Percentiles rank a stretch among this genome's conserved stretches.
phyloP scores from a whole-genome alignment of 1,140 invertebrate genomes.

The Euura lappo region DNA sequence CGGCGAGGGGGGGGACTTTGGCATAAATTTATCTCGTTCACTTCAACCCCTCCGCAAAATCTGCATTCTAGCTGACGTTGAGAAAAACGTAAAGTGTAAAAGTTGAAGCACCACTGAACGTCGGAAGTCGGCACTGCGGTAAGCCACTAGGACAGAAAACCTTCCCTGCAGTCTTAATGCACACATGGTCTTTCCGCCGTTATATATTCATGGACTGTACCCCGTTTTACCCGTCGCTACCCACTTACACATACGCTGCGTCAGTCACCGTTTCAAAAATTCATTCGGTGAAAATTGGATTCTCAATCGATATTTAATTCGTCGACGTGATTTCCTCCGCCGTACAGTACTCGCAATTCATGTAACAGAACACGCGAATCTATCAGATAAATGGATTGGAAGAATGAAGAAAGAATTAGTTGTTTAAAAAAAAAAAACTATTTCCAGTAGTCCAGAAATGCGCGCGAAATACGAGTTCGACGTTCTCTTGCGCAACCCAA shows the following conservation, averaged over 20 bases:
- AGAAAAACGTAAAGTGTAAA: background rate
- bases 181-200: background rate
- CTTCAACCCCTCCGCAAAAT: background rate
- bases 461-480: background rate
- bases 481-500: constrained; percentile 5
- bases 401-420: too few species aligned
- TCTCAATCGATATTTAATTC: background rate
- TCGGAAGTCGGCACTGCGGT: background rate
- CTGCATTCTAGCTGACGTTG: background rate
- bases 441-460: background rate
- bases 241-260: too few species aligned
- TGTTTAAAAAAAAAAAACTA: too few species aligned
- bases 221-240: background rate
- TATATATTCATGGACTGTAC: background rate
- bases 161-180: background rate
- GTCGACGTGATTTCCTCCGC: too few species aligned
- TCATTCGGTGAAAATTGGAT: background rate
- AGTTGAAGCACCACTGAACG: background rate
- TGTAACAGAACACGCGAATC: too few species aligned
- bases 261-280: background rate
- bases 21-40: background rate
- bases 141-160: background rate
- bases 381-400: too few species aligned
- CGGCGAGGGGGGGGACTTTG: background rate
- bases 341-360: too few species aligned